Conservation (phyloP, 2,797 vertebrate species). For the Argentina silus region DNA sequence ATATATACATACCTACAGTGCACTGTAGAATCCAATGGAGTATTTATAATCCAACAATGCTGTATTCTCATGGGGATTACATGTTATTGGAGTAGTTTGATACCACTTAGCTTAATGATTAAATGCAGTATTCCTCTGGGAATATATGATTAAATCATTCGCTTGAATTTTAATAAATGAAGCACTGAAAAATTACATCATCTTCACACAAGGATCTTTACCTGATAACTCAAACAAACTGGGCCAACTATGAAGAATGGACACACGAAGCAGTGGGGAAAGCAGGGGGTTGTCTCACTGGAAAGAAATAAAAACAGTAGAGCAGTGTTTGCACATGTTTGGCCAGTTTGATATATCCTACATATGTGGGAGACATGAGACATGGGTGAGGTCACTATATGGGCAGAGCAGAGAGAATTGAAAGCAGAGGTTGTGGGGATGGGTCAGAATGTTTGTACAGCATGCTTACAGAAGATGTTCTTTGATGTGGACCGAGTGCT, state of each 20-base stretch:
- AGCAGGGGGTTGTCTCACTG: not conserved
- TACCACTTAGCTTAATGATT: slow-evolving; percentile 30
- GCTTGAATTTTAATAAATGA: not conserved
- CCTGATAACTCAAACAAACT: slow-evolving; percentile 6
- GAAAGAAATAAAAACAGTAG: not conserved
- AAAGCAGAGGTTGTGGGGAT: slow-evolving; percentile 5
- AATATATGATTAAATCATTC: slow-evolving; percentile 25
- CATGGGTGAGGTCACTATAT: not conserved
- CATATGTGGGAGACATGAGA: not conserved
- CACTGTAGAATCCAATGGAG: slow-evolving; percentile 20
- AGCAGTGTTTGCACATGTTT: not conserved
- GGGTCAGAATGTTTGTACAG: not conserved
- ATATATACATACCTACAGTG: not conserved
- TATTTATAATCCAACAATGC: slow-evolving; percentile 15
- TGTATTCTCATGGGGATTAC: slow-evolving; percentile 20
- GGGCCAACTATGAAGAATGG: not conserved
- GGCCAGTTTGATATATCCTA: not conserved
- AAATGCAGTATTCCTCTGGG: slow-evolving; percentile 18
- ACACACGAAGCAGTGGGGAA: not conserved
- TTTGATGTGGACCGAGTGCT: not conserved
- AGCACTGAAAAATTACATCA: slow-evolving; percentile 14
- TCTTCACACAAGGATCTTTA: slow-evolving; percentile 1
- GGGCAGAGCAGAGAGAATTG: not conserved
- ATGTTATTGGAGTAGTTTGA: slow-evolving; percentile 32
- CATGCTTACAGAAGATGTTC: not conserved